Conservation (phyloP, 2,113 vertebrate species). For the Quiscalus mexicanus region DNA sequence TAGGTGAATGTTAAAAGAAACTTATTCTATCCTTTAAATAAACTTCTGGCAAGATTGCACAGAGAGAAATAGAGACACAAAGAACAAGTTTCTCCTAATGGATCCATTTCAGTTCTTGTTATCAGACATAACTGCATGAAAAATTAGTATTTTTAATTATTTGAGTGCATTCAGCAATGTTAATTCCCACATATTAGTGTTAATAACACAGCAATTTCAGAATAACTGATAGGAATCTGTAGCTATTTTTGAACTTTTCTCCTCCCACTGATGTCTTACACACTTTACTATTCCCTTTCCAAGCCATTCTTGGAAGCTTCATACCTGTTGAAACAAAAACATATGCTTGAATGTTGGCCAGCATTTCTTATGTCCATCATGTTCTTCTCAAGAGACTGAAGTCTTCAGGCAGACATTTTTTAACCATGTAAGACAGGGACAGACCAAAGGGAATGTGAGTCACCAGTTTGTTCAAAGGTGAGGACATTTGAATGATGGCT, state of each 20-base stretch:
- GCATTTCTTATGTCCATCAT: not conserved
- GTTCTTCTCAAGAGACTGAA: not conserved
- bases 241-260: not conserved
- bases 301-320: not conserved
- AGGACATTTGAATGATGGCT: not conserved
- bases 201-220: not conserved
- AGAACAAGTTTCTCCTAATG: not conserved
- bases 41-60: not conserved
- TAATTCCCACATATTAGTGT: not conserved
- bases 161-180: not conserved
- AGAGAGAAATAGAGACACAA: not conserved
- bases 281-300: not conserved
- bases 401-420: not conserved
- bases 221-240: not conserved
- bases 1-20: not conserved
- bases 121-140: not conserved
- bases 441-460: not conserved
- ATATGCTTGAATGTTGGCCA: not conserved
- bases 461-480: not conserved
- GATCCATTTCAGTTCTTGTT: not conserved
- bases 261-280: not conserved
- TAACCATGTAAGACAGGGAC: not conserved
- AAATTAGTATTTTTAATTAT: not conserved
- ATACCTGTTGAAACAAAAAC: not conserved
- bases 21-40: conserved; percentile 5